phyloP scores from a whole-genome alignment of 1,140 invertebrate species.

The Scaptomyza montana region DNA sequence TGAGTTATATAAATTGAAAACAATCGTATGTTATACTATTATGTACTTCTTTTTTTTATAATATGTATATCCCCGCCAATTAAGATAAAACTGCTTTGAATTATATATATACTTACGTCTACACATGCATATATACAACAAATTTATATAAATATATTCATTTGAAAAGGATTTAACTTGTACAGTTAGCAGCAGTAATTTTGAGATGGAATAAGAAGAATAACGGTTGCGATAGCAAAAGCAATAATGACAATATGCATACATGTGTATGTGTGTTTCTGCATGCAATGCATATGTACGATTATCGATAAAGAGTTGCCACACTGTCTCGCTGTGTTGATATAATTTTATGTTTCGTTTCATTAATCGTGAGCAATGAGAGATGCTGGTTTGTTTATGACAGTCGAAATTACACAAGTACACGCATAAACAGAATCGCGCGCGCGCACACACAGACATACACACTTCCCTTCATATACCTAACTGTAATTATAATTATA shows the following conservation, averaged over 20 bases:
- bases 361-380: not conserved
- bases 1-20: not conserved
- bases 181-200: constrained; percentile 44
- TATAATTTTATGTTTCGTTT: not conserved
- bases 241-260: constrained; percentile 41
- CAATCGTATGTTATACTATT: not conserved
- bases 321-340: not conserved
- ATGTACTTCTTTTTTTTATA: constrained; percentile 1
- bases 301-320: constrained; percentile 4
- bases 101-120: too few species aligned
- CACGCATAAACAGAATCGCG: not conserved
- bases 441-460: not conserved
- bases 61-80: constrained; percentile 6
- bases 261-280: not conserved
- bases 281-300: constrained; percentile 27
- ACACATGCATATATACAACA: not conserved
- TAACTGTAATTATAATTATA: constrained; percentile 42
- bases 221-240: too few species aligned
- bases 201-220: too few species aligned
- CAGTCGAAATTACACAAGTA: not conserved
- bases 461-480: constrained; percentile 10
- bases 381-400: not conserved
- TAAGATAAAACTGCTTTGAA: constrained; percentile 4
- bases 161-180: constrained; percentile 33
- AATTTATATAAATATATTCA: constrained; percentile 4